Evolutionary conservation across 2,113 vertebrate species (phyloP).

Genomic region (Python bivittatus): DNA sequence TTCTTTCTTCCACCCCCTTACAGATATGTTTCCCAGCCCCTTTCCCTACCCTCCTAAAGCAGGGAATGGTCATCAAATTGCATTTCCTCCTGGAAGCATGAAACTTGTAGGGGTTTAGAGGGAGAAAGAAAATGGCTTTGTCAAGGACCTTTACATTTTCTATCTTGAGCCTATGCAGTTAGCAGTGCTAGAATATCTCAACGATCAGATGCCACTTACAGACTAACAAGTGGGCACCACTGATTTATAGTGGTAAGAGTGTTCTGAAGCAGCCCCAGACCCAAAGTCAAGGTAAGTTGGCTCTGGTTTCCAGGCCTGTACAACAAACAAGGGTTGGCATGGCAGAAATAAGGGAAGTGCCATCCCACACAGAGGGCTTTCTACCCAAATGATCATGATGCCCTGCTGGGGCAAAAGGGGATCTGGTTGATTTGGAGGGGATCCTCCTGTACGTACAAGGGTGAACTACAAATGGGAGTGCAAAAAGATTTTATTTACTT

Average conservation of each 20-base stretch:
- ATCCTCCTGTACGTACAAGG: background rate
- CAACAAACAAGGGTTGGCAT: background rate
- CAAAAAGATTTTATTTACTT: too few relatives aligned
- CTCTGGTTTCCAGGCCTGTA: too few relatives aligned
- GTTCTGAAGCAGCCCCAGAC: background rate
- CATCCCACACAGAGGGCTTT: background rate
- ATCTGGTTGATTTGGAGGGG: background rate
- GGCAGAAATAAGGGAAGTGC: background rate
- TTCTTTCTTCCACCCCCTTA: background rate
- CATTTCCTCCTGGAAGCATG: constrained; percentile 20
- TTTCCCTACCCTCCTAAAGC: constrained; percentile 24
- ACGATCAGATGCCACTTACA: background rate
- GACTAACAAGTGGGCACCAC: background rate
- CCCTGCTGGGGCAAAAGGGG: background rate
- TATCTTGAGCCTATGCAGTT: too few relatives aligned
- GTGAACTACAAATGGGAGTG: too few relatives aligned
- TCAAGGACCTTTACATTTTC: background rate
- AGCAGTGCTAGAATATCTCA: background rate
- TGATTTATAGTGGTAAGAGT: background rate
- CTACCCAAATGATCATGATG: background rate
- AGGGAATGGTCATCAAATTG: background rate
- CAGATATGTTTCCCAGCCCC: constrained; percentile 24
- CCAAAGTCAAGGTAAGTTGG: too few relatives aligned
- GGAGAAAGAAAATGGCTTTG: background rate
- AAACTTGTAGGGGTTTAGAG: background rate